Evolutionary conservation across 2,113 vertebrate species (phyloP), one percentile per base, ranked within the genome.

Genomic region (Hyperoodon ampullatus): DNA sequence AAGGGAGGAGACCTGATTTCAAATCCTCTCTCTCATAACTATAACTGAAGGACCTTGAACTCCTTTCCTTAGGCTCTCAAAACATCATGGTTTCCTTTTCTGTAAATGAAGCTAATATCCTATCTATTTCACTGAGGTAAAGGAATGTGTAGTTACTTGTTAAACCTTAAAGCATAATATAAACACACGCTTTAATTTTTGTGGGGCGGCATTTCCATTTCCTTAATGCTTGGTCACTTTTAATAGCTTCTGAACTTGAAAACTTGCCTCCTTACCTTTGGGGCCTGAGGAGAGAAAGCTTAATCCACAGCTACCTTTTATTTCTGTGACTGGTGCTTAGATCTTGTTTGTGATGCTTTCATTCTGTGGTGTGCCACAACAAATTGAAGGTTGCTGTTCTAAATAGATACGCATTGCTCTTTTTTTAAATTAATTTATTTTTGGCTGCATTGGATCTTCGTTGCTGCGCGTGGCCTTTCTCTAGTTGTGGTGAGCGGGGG

Each of bases 61-160:
- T 68, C 30, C 23, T 97, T 88, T 72, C 24, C 8, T 93, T 50
- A 39, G 28, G 33, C 10, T 91, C 8, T 39, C 11, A 66, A 53
- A 96, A 68, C 35, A 88, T 63, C 53, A 44, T 55, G 33, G 13
- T 96, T 97, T 94, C 23, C 13, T 96, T 85, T 78, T 85, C 70
- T 90, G 18, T 88, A 91, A 95, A 28, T 93, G 83, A 83, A 82
- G 39, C 10, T 58, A 83, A 83, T 92, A 58, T 3, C 21, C 3
- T 85, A 12, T 33, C 53, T 74, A 26, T 97, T 58, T 96, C 11
- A 63, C 47, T 44, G 44, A 84, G 65, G 63, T 70, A 63, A 91
- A 95, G 39, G 58, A 78, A 87, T 19, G 7, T 81, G n/a, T 23
- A 77, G 28, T 42, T 86, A 83, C 35, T 92, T 78, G 4, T 77